phyloP scores from a whole-genome alignment of 2,113 vertebrate species.

The Siphamia tubifer region DNA sequence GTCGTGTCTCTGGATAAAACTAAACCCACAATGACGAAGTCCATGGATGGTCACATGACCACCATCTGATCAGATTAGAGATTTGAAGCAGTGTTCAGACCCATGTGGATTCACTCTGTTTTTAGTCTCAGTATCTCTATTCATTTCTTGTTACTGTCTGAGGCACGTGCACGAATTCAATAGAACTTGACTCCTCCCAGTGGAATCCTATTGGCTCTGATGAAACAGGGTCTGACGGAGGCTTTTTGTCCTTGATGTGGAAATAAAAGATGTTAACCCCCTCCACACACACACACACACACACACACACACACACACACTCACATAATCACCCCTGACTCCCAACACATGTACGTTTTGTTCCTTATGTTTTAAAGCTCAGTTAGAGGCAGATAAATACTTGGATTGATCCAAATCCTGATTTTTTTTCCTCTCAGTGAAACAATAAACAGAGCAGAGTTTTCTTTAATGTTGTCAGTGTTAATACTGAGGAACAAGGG shows the following conservation, averaged over 20 bases:
- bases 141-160: no score
- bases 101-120: no score
- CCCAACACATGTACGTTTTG: neutral
- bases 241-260: neutral
- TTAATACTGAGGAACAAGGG: slow-evolving; percentile 41
- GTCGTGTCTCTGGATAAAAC: no score
- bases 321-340: no score
- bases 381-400: neutral
- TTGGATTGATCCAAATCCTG: neutral
- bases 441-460: no score
- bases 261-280: neutral
- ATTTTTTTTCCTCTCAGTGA: neutral
- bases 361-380: neutral
- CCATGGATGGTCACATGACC: no score
- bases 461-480: slow-evolving; percentile 16
- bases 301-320: no score
- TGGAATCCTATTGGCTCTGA: slow-evolving; percentile 25
- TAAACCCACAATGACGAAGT: no score
- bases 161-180: slow-evolving; percentile 18
- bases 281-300: no score
- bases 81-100: no score
- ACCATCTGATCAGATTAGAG: no score
- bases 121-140: no score
- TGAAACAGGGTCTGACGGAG: slow-evolving; percentile 18
- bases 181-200: slow-evolving; percentile 32